phyloP scores from a whole-genome alignment of 2,888 invertebrate genomes.

The Sialis fuliginosa region DNA sequence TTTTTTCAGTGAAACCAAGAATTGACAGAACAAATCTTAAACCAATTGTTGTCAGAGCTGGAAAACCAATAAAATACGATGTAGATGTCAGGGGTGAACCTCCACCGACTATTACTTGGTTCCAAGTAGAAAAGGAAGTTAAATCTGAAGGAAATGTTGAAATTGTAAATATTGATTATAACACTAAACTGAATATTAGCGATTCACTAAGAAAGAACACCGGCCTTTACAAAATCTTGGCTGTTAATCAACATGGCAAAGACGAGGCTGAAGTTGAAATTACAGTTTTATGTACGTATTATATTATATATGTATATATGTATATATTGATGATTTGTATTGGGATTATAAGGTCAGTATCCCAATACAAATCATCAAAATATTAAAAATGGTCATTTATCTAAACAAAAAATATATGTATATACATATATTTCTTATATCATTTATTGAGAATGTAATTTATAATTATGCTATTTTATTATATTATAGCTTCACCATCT shows the following conservation, averaged over 20 bases:
- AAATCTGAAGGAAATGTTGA: constrained; percentile 50
- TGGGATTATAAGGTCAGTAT: too few relatives aligned
- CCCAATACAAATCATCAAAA: too few relatives aligned
- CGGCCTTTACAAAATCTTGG: constrained; percentile 76
- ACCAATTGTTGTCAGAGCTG: constrained; percentile 73
- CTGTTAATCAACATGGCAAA: constrained; percentile 78
- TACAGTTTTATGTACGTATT: constrained; percentile 51
- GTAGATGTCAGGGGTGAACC: constrained; percentile 93
- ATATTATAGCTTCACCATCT: constrained; percentile 47
- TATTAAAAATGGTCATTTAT: too few relatives aligned
- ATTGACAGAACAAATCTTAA: constrained; percentile 92
- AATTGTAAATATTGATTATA: constrained; percentile 76
- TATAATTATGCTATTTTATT: background rate
- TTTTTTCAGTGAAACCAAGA: constrained; percentile 72
- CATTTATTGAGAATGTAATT: background rate
- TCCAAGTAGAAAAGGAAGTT: constrained; percentile 60
- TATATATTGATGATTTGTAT: too few relatives aligned
- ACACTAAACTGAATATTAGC: constrained; percentile 68
- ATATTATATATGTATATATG: background rate
- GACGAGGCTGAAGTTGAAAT: constrained; percentile 91
- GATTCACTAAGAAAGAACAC: constrained; percentile 70
- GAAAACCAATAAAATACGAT: constrained; percentile 82
- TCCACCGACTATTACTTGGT: constrained; percentile 84
- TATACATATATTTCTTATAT: too few relatives aligned
- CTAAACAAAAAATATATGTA: too few relatives aligned